These are phyloP conservation scores for Drosophila orosa DNA, from an alignment of 1,140 invertebrate genomes.

Conservation along the genomic window DNA sequence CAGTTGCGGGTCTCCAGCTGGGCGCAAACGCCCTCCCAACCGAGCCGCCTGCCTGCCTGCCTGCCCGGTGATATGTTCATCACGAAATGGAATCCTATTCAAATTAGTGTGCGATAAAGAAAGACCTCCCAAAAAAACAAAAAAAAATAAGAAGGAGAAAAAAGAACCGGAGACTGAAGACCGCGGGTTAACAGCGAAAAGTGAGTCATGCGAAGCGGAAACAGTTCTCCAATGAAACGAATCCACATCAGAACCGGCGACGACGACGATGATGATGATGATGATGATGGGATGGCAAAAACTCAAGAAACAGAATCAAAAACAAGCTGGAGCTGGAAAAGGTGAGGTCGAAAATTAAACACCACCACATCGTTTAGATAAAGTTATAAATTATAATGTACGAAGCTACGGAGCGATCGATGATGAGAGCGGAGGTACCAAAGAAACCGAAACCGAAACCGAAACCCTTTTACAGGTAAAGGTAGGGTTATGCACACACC, in stretches of 20 bases:
- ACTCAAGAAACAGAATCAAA: slow-evolving; percentile 32
- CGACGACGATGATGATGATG: slow-evolving; percentile 34
- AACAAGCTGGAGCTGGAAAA: slow-evolving; percentile 64
- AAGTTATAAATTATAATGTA: slow-evolving; percentile 83
- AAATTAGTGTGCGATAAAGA: slow-evolving; percentile 74
- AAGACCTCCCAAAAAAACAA: slow-evolving; percentile 52
- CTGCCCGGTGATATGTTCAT: slow-evolving; percentile 67
- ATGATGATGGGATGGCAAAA: slow-evolving; percentile 40
- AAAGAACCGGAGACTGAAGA: slow-evolving; percentile 6
- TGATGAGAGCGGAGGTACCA: slow-evolving; percentile 52
- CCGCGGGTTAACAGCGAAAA: slow-evolving; percentile 35
- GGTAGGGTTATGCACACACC: slow-evolving; percentile 24
- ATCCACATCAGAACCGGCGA: slow-evolving; percentile 39
- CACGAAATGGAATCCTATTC: slow-evolving; percentile 67
- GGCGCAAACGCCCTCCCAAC: slow-evolving; percentile 69
- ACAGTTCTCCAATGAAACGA: slow-evolving; percentile 71
- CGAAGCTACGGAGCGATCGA: slow-evolving; percentile 67
- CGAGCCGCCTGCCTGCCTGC: slow-evolving; percentile 4
- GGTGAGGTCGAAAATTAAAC: slow-evolving; percentile 83
- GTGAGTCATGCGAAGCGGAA: slow-evolving; percentile 79
- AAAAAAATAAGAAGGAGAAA: slow-evolving; percentile 8
- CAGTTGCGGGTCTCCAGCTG: slow-evolving; percentile 69
- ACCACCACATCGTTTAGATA: slow-evolving; percentile 83
- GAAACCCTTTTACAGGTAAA: slow-evolving; percentile 55
- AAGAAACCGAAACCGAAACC: slow-evolving; percentile 45